Evolutionary conservation across 2,888 invertebrate species (phyloP).

Genomic region (Chironomus riparius): DNA sequence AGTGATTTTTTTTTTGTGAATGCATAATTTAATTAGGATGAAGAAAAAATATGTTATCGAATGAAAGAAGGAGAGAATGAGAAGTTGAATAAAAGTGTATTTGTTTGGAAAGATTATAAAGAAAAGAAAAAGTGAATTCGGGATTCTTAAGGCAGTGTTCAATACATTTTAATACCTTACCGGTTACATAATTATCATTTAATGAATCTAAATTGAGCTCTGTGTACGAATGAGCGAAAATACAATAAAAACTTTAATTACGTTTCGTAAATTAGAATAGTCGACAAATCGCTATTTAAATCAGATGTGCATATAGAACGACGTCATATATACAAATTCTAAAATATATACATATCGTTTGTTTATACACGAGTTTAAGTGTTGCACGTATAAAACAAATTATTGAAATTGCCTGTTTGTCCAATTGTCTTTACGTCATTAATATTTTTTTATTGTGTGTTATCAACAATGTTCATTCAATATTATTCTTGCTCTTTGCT

Average conservation of each 20-base stretch:
- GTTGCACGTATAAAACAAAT: too few relatives aligned
- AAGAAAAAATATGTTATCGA: not conserved
- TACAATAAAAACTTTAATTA: not conserved
- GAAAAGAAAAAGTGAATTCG: not conserved
- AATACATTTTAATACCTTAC: not conserved
- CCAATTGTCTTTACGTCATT: too few relatives aligned
- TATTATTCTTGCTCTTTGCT: too few relatives aligned
- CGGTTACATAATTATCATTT: slow-evolving; percentile 6
- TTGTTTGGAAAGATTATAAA: too few relatives aligned
- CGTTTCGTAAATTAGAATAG: not conserved
- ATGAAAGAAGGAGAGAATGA: not conserved
- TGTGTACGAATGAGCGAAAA: too few relatives aligned
- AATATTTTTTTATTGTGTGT: too few relatives aligned
- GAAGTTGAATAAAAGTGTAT: not conserved
- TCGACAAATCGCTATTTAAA: not conserved
- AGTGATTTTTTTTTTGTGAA: not conserved
- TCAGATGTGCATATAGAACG: not conserved
- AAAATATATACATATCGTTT: too few relatives aligned
- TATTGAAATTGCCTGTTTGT: too few relatives aligned
- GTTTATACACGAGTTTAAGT: too few relatives aligned
- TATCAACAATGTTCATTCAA: too few relatives aligned
- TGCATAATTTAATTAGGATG: not conserved
- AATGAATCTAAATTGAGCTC: not conserved
- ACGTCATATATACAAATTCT: not conserved
- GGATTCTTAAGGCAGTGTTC: not conserved